A percentile compares a stretch with the other conserved stretches of the same genome.
phyloP scores from a whole-genome alignment of 2,888 invertebrate species.

The Chironomus riparius region DNA sequence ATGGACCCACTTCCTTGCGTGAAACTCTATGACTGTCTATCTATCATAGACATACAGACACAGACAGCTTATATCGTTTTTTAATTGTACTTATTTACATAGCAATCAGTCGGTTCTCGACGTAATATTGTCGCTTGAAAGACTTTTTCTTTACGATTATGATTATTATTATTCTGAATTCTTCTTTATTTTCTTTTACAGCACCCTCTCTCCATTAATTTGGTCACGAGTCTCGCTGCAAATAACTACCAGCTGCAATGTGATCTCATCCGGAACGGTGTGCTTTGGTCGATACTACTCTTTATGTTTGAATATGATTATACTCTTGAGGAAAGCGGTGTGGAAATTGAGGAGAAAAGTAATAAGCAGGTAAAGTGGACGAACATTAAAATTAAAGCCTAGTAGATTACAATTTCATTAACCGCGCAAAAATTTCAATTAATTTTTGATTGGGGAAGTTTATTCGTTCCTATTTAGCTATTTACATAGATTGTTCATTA shows the following conservation, averaged over 20 bases:
- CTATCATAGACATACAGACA: neutral
- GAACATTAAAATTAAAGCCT: no score
- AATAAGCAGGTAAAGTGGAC: constrained; percentile 56
- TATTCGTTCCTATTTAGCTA: neutral
- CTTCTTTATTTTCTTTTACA: neutral
- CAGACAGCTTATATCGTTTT: constrained; percentile 13
- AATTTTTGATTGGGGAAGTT: neutral
- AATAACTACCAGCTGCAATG: constrained; percentile 74
- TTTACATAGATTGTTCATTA: no score
- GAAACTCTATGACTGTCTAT: neutral
- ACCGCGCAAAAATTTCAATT: neutral
- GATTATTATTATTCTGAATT: neutral
- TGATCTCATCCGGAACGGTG: constrained; percentile 74
- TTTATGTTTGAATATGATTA: constrained; percentile 93
- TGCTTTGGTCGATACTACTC: constrained; percentile 82
- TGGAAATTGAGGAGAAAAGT: constrained; percentile 70
- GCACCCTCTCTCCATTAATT: constrained; percentile 86
- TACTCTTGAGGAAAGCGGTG: constrained; percentile 93
- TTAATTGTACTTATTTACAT: constrained; percentile 5
- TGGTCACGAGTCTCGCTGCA: constrained; percentile 78
- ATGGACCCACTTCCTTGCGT: neutral
- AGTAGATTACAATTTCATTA: neutral
- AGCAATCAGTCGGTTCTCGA: neutral
- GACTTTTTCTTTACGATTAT: neutral
- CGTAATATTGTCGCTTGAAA: neutral